phyloP scores from a whole-genome alignment of 2,113 vertebrate genomes.

The Rhabdornis inornatus region DNA sequence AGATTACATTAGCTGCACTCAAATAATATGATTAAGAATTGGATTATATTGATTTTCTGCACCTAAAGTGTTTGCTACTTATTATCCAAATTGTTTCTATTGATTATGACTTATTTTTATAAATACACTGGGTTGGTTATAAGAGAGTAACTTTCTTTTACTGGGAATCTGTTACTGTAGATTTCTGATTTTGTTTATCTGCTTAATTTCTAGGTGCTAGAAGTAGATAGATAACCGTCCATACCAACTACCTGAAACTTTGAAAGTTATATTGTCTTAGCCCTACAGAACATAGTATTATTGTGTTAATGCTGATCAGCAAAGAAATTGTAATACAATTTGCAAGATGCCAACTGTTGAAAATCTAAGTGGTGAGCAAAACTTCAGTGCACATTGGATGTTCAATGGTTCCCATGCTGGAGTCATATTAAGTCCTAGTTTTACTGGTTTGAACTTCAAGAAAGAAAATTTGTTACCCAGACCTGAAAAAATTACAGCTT shows the following conservation, averaged over 20 bases:
- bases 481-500: slow-evolving; percentile 62
- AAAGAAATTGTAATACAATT: background rate
- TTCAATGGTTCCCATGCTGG: slow-evolving; percentile 79
- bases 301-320: background rate
- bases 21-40: background rate
- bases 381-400: slow-evolving; percentile 81
- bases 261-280: background rate
- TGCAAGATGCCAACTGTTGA: slow-evolving; percentile 81
- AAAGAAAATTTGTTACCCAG: slow-evolving; percentile 16
- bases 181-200: background rate
- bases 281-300: rapidly evolving
- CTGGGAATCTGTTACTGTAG: background rate
- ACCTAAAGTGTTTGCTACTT: background rate
- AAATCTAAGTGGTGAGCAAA: slow-evolving; percentile 69
- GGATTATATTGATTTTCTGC: background rate
- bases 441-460: slow-evolving; percentile 63
- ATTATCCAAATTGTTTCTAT: background rate
- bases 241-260: background rate
- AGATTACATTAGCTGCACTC: background rate
- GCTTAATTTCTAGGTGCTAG: slow-evolving; percentile 49
- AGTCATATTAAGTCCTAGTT: slow-evolving; percentile 78
- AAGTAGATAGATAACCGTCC: background rate
- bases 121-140: background rate
- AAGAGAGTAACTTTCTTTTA: background rate
- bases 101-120: background rate